Conservation (phyloP, 2,888 invertebrate genomes). For the Dryobotodes eremita region DNA sequence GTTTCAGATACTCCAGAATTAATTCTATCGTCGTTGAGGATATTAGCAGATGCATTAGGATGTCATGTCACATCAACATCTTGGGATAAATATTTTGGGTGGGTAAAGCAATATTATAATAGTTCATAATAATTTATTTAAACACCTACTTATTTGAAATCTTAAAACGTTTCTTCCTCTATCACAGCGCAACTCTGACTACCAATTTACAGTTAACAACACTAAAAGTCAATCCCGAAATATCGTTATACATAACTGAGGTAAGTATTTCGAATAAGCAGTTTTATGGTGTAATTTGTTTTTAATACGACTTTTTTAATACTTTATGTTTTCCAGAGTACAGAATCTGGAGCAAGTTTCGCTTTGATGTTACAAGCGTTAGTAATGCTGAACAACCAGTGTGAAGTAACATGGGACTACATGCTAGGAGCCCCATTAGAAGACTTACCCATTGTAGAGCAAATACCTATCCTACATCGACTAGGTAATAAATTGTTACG, state of each 20-base stretch:
- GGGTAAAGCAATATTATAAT: constrained; percentile 19
- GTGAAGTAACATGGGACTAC: constrained; percentile 93
- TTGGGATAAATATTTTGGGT: constrained; percentile 94
- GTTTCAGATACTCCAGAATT: constrained; percentile 92
- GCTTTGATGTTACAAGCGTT: constrained; percentile 93
- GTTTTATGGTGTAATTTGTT: not conserved
- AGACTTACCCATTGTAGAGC: constrained; percentile 95
- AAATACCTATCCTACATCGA: constrained; percentile 94
- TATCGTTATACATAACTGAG: constrained; percentile 85
- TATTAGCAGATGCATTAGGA: constrained; percentile 94
- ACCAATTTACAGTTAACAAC: constrained; percentile 83
- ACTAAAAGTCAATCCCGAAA: constrained; percentile 82
- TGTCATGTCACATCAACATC: constrained; percentile 95
- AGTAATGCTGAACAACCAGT: constrained; percentile 93
- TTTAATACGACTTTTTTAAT: not conserved
- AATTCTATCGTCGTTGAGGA: constrained; percentile 93
- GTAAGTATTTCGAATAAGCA: constrained; percentile 69
- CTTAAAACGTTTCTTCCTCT: not conserved
- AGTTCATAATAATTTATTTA: not conserved
- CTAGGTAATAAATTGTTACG: constrained; percentile 84
- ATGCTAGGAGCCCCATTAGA: constrained; percentile 93
- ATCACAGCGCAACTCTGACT: constrained; percentile 81
- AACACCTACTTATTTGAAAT: too few species aligned
- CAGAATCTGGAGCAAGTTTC: constrained; percentile 91
- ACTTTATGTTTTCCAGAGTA: constrained; percentile 82